phyloP scores from a whole-genome alignment of 2,113 vertebrate genomes.

The Limanda limanda region DNA sequence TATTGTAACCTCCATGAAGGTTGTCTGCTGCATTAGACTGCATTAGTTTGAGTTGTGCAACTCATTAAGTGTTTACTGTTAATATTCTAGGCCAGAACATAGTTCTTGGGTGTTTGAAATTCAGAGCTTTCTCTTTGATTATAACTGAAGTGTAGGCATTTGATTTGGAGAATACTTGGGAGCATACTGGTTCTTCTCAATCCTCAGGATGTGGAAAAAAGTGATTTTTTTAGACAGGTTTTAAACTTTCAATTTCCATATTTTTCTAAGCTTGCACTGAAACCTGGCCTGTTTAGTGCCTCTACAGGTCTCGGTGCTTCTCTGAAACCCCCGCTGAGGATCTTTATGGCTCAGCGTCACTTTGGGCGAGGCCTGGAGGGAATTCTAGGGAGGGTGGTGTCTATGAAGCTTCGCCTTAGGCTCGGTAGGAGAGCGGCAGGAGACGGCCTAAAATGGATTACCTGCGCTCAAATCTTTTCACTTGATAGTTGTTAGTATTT shows the following conservation, averaged over 20 bases:
- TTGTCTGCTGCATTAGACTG: not conserved
- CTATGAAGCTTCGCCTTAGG: constrained; percentile 53
- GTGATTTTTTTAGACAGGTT: not conserved
- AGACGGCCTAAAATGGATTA: constrained; percentile 62
- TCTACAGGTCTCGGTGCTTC: constrained; percentile 23
- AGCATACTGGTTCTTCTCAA: not conserved
- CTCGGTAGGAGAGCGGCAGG: constrained; percentile 43
- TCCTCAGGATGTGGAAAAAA: not conserved
- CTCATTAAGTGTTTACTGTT: not conserved
- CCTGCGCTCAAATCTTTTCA: constrained; percentile 36
- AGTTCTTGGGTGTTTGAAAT: not conserved
- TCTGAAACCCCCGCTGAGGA: constrained; percentile 44
- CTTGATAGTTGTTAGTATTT: constrained; percentile 49
- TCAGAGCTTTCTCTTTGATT: not conserved
- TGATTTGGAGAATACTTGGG: not conserved
- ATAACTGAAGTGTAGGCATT: not conserved
- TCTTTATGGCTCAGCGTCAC: constrained; percentile 62
- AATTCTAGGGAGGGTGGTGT: constrained; percentile 41
- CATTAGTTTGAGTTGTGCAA: not conserved
- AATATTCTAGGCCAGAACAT: not conserved
- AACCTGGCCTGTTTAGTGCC: constrained; percentile 31
- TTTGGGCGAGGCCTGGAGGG: constrained; percentile 68
- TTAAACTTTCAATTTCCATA: constrained; percentile 33
- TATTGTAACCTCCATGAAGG: not conserved
- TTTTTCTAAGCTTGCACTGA: constrained; percentile 20